Percentiles rank a stretch among this genome's conserved stretches.
phyloP scores from a whole-genome alignment of 2,113 vertebrate species.

The Phycodurus eques region DNA sequence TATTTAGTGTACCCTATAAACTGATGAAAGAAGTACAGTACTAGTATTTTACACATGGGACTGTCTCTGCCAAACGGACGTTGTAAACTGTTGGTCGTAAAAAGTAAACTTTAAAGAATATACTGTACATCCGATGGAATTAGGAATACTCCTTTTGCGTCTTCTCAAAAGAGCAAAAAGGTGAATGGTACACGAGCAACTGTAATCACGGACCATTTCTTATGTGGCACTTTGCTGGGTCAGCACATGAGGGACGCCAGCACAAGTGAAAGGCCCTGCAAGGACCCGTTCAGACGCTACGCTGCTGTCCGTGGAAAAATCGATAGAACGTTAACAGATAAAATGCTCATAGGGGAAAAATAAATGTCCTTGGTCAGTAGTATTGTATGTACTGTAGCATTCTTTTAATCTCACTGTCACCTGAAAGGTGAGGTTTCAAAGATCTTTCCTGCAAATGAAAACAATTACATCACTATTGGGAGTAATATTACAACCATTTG shows the following conservation, averaged over 20 bases:
- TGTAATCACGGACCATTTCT: conserved; percentile 41
- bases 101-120: no score
- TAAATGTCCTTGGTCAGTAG: conserved; percentile 38
- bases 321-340: conserved; percentile 43
- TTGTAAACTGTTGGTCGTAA: no score
- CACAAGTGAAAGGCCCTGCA: conserved; percentile 44
- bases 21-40: no score
- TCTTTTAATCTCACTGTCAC: conserved; percentile 2
- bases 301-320: conserved; percentile 57
- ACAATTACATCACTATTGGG: background rate
- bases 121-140: no score
- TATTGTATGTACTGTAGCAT: background rate
- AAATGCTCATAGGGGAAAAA: conserved; percentile 44
- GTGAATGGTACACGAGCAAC: conserved; percentile 19
- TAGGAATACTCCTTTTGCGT: background rate
- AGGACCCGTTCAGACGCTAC: conserved; percentile 55
- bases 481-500: background rate
- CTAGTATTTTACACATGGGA: no score
- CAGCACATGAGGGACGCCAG: conserved; percentile 46
- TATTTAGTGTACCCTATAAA: no score
- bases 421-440: conserved; percentile 2
- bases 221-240: conserved; percentile 41
- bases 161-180: background rate
- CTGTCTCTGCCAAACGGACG: no score
- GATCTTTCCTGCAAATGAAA: conserved; percentile 7